Percentiles rank a stretch among this genome's conserved stretches.
These are phyloP conservation scores for Geophilus truncorum DNA, from an alignment of 2,888 invertebrate genomes.

Conservation along the genomic window DNA sequence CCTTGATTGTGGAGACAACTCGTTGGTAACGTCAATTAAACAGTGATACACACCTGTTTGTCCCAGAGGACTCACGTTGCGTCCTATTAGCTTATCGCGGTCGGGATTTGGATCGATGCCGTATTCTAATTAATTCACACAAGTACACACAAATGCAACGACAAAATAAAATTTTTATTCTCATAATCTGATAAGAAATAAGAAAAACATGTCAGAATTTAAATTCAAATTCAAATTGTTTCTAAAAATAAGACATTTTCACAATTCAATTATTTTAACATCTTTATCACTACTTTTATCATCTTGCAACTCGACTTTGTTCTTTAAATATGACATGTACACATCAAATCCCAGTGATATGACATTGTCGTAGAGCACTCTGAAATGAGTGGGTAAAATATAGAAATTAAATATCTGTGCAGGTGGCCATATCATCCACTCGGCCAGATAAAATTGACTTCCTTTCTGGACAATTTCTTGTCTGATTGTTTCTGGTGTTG, in stretches of 20 bases:
- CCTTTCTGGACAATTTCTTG: constrained; percentile 68
- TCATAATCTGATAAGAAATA: background rate
- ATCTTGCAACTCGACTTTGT: constrained; percentile 44
- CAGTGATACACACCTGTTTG: background rate
- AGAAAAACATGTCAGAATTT: background rate
- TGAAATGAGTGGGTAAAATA: constrained; percentile 70
- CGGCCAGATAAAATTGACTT: constrained; percentile 71
- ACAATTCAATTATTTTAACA: background rate
- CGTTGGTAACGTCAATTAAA: background rate
- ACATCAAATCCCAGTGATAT: constrained; percentile 81
- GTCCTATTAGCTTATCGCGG: background rate
- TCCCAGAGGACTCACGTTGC: background rate
- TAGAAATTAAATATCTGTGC: constrained; percentile 91
- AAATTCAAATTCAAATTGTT: background rate
- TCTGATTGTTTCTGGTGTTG: constrained; percentile 58
- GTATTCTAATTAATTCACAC: background rate
- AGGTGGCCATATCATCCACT: constrained; percentile 89
- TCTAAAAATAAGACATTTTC: background rate
- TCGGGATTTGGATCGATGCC: background rate
- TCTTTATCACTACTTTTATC: background rate
- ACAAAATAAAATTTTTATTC: background rate
- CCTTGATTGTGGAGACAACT: background rate
- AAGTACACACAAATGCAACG: background rate
- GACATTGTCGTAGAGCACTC: constrained; percentile 80
- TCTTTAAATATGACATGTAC: constrained; percentile 74